Percentiles rank a stretch among this genome's conserved stretches.
Conservation (phyloP, 2,113 vertebrate species). For the Osmerus mordax region DNA sequence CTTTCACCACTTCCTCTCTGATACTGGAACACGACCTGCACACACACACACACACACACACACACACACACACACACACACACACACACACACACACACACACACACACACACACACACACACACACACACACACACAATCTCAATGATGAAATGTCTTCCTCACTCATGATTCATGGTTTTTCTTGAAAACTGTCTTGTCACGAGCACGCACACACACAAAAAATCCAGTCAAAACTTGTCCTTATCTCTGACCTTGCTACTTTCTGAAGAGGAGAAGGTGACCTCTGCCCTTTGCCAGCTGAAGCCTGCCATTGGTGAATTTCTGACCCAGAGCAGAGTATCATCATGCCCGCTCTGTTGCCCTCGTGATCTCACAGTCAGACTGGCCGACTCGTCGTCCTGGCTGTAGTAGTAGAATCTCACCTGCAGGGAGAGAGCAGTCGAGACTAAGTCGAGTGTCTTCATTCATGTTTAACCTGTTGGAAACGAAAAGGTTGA, state of each 20-base stretch:
- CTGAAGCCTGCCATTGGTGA: slow-evolving; percentile 44
- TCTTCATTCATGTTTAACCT: background rate
- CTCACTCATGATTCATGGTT: no score
- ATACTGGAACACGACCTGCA: slow-evolving; percentile 65
- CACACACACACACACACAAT: no score
- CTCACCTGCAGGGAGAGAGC: slow-evolving; percentile 50
- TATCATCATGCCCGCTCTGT: slow-evolving; percentile 39
- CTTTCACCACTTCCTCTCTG: slow-evolving; percentile 16
- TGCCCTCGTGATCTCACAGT: slow-evolving; percentile 47
- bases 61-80: slow-evolving; percentile 5
- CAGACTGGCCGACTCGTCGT: slow-evolving; percentile 36
- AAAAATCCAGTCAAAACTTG: background rate
- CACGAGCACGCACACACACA: no score
- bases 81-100: no score
- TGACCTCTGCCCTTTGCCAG: slow-evolving; percentile 67
- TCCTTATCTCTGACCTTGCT: slow-evolving; percentile 60
- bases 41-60: background rate
- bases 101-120: no score
- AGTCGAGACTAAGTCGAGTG: background rate
- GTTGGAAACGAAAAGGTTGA: no score
- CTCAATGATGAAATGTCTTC: no score
- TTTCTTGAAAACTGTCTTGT: no score
- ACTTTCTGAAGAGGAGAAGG: slow-evolving; percentile 51
- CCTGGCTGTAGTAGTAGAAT: slow-evolving; percentile 66
- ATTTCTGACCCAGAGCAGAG: slow-evolving; percentile 51